Evolutionary conservation across 2,797 vertebrate species (phyloP).

Genomic region (Pseudomugil gertrudae): DNA sequence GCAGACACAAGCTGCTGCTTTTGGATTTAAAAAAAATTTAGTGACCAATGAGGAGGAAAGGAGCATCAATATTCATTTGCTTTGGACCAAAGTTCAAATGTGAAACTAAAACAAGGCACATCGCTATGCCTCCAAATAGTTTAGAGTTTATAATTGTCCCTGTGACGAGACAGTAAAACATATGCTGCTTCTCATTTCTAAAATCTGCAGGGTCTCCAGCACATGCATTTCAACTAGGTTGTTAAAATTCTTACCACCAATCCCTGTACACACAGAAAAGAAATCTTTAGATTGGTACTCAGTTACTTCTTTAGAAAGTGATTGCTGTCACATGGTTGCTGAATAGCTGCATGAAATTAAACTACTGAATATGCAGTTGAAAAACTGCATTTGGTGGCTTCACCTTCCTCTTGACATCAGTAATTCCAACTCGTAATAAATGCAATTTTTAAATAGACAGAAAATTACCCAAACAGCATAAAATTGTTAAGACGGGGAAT

Average conservation of each 20-base stretch:
- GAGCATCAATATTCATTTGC: neutral
- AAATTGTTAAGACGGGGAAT: too few species aligned
- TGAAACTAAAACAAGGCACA: slow-evolving; percentile 24
- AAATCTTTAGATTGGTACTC: too few species aligned
- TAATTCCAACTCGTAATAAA: neutral
- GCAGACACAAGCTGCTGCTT: neutral
- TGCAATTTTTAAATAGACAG: too few species aligned
- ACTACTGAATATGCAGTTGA: too few species aligned
- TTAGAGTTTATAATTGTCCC: slow-evolving; percentile 37
- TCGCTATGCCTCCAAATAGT: slow-evolving; percentile 35
- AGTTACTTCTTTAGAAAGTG: neutral
- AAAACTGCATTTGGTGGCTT: neutral
- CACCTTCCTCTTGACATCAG: neutral
- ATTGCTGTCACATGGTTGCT: neutral
- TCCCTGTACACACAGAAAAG: too few species aligned
- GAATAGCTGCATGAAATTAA: neutral
- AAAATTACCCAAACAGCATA: too few species aligned
- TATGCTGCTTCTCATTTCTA: slow-evolving; percentile 48
- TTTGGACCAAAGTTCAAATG: neutral
- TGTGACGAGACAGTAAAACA: slow-evolving; percentile 63
- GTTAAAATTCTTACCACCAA: neutral
- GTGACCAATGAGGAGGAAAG: neutral
- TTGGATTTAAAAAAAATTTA: neutral
- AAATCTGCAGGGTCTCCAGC: slow-evolving; percentile 16
- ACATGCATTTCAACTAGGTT: neutral